Conservation (phyloP, 2,888 invertebrate genomes). For the Seira ritae region DNA sequence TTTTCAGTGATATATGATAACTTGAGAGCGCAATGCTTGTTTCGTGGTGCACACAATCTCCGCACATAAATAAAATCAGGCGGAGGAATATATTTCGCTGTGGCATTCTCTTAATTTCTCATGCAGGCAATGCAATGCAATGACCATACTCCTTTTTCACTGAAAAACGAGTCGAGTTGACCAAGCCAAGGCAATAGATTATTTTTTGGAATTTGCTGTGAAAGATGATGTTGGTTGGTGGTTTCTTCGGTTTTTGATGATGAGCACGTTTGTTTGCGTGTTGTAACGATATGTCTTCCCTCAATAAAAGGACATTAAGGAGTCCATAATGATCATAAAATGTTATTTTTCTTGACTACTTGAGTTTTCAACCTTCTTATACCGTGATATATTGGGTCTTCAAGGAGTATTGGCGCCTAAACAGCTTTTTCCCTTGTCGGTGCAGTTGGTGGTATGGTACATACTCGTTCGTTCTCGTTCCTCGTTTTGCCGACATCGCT, state of each 20-base stretch:
- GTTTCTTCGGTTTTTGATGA: too few species aligned
- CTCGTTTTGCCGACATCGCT: constrained; percentile 37
- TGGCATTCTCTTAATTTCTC: too few species aligned
- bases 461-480: constrained; percentile 31
- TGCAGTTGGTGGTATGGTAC: constrained; percentile 44
- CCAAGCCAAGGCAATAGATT: constrained; percentile 49
- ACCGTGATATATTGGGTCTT: constrained; percentile 55
- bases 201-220: constrained; percentile 58
- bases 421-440: constrained; percentile 50
- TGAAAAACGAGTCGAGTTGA: not conserved
- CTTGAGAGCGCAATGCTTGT: constrained; percentile 20
- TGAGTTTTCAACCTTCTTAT: constrained; percentile 49
- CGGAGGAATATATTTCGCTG: too few species aligned
- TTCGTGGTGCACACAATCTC: constrained; percentile 22
- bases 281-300: constrained; percentile 43
- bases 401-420: constrained; percentile 49
- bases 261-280: constrained; percentile 59
- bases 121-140: too few species aligned
- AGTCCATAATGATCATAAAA: constrained; percentile 60
- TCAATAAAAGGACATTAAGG: constrained; percentile 60
- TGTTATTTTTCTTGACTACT: constrained; percentile 52
- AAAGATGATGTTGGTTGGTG: too few species aligned
- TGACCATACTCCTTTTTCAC: constrained; percentile 28
- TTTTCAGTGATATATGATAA: constrained; percentile 56
- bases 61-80: too few species aligned